Percentiles rank a stretch among this genome's conserved stretches.
Conservation (phyloP, 2,113 vertebrate genomes). For the Corythoichthys haematopterus region DNA sequence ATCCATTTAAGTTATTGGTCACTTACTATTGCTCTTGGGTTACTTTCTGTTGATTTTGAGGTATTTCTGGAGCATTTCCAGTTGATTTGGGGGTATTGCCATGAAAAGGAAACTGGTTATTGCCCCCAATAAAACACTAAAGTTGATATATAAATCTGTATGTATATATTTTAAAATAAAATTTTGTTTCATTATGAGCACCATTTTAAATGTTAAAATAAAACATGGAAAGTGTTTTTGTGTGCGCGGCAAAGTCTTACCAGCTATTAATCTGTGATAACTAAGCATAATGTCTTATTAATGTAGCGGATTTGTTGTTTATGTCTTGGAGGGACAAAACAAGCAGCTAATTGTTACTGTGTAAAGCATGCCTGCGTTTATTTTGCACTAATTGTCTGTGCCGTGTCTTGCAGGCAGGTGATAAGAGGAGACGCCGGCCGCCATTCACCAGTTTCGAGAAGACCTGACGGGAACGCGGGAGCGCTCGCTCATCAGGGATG, state of each 20-base stretch:
- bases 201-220: too few species aligned
- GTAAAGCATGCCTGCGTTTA: conserved; percentile 18
- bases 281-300: conserved; percentile 13
- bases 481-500: conserved; percentile 7
- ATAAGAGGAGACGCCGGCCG: conserved; percentile 56
- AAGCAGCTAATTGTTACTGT: conserved; percentile 22
- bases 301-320: conserved; percentile 16
- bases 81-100: too few species aligned
- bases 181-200: too few species aligned
- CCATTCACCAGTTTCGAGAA: conserved; percentile 45
- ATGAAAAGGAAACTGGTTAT: too few species aligned
- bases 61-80: too few species aligned
- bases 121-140: too few species aligned
- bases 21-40: too few species aligned
- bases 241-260: not conserved
- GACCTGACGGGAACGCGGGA: conserved; percentile 3
- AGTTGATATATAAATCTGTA: too few species aligned
- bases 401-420: conserved; percentile 72
- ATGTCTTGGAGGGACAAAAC: conserved; percentile 5
- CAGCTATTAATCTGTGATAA: not conserved
- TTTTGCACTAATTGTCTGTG: conserved; percentile 41
- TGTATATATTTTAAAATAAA: too few species aligned
- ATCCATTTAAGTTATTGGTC: too few species aligned
- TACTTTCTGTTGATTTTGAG: too few species aligned
- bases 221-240: not conserved